phyloP scores from a whole-genome alignment of 2,113 vertebrate genomes.

The Callipepla squamata region DNA sequence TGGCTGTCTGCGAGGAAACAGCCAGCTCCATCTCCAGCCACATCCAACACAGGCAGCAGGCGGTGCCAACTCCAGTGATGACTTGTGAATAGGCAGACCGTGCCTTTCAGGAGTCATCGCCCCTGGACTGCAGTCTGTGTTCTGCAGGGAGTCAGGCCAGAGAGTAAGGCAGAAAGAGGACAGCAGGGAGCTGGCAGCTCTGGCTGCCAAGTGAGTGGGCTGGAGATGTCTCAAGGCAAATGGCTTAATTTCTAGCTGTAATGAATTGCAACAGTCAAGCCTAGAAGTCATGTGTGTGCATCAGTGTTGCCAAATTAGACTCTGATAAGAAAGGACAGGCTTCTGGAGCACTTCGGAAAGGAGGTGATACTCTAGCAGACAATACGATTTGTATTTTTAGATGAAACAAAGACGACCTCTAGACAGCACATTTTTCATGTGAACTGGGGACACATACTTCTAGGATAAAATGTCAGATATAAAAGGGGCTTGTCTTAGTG shows the following conservation, averaged over 20 bases:
- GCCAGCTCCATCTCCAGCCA: background rate
- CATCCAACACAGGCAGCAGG: background rate
- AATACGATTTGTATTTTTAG: background rate
- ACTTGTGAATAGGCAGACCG: background rate
- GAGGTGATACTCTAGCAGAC: background rate
- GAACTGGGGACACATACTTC: background rate
- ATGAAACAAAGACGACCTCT: background rate
- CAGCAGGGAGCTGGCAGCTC: background rate
- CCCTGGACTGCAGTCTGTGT: background rate
- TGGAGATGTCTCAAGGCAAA: conserved; percentile 3
- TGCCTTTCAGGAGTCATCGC: accelerated
- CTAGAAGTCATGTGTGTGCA: background rate
- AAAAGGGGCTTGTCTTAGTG: background rate
- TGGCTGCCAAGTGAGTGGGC: background rate
- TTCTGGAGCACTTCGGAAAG: background rate
- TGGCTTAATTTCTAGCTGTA: background rate
- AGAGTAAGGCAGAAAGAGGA: background rate
- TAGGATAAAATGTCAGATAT: background rate
- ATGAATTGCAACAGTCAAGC: background rate
- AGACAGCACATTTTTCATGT: background rate
- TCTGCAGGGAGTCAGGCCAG: background rate
- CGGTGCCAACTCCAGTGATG: background rate
- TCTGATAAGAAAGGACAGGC: background rate
- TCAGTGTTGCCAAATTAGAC: background rate
- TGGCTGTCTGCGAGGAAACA: background rate